Base-by-base conservation (phyloP, 2,113 vertebrate genomes). In the Eleginops maclovinus region DNA sequence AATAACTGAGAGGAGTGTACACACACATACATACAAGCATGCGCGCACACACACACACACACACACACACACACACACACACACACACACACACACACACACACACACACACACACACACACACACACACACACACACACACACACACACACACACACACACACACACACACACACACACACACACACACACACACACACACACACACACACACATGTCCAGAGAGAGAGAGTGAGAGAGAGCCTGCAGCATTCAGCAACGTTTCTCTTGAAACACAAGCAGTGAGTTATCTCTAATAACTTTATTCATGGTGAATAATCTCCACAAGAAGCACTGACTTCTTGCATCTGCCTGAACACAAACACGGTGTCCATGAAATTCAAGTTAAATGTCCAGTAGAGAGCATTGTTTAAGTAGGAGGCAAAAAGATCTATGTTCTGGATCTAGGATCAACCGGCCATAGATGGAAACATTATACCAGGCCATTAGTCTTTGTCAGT, bases 1-100 rank as follows among this genome's bases (percentile, higher is more conserved):
- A 93, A 91, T 89, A 91, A 93, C 89, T 87, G 88, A 82, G 86
- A 73, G 74, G 69, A 84, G 73, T 40, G 76, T 41, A 63, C 75
- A 81, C 79, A 82, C 67, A 74, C 70, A 26, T 60, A 31, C 70
- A 81, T 43, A 83, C 40, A 60, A 46, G 65, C 40, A 19, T 24
- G 50, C 69, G 46, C 59, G 46, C 21, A 11, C 64, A 31, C 31
- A 31, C 31, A 81, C n/a, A n/a, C n/a, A n/a, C n/a, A n/a, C n/a
- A 63, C 75, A 81, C 79, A 82, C 67, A 74, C 70, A 26, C 56
- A 31, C 70, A 81, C 41, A 83, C 40, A 60, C 41, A 62, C 40
- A 19, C 21, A 46, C 69, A 46, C 59, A 46, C 21, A 11, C 64
- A 31, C 31, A 31, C 31, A 81, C n/a, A 63, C 75, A 81, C 79